Evolutionary conservation across 1,140 invertebrate species (phyloP).

Genomic region (Littorina saxatilis): DNA sequence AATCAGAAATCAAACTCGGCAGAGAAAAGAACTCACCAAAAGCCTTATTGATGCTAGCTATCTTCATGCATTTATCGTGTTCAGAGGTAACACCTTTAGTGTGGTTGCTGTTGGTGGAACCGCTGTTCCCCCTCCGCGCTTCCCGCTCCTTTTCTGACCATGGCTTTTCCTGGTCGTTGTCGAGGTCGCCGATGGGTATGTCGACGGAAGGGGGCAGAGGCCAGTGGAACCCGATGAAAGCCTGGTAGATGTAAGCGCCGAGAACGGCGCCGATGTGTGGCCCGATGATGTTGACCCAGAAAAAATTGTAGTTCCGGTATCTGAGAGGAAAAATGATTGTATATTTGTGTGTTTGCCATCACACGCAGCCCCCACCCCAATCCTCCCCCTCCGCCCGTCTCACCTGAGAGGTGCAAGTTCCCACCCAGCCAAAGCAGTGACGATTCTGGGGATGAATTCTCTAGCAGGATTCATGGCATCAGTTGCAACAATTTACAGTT

Average conservation of each 20-base stretch:
- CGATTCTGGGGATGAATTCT: constrained; percentile 80
- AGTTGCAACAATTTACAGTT: no score
- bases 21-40: constrained; percentile 9
- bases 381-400: no score
- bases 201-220: constrained; percentile 25
- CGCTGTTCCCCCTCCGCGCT: neutral
- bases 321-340: constrained; percentile 48
- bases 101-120: no score
- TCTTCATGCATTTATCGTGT: no score
- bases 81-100: no score
- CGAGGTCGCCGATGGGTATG: neutral
- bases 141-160: no score
- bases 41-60: neutral
- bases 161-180: no score
- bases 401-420: neutral
- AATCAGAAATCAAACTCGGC: no score
- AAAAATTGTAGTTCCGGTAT: constrained; percentile 75
- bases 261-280: constrained; percentile 79
- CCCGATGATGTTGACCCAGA: constrained; percentile 80
- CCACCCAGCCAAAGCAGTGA: neutral
- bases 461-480: constrained; percentile 81
- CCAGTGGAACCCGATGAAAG: constrained; percentile 83
- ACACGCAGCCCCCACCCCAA: no score
- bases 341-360: no score
- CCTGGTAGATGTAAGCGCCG: constrained; percentile 77